Evolutionary conservation across 2,888 invertebrate genomes (phyloP), one percentile per base, ranked within the genome.

Genomic region (Rapana venosa): DNA sequence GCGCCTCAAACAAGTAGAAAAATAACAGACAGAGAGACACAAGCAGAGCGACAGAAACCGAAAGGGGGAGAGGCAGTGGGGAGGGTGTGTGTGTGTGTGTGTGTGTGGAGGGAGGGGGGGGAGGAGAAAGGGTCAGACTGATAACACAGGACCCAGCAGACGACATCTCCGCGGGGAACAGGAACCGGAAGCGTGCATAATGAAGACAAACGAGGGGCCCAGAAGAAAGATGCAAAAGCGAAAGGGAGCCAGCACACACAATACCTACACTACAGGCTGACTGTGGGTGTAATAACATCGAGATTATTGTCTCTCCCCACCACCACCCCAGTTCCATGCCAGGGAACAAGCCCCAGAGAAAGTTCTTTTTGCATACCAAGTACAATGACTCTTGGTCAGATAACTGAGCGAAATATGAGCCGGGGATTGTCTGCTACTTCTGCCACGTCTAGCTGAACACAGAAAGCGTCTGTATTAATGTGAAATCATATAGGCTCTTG

Each of bases 131-230:
- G 30, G 77, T 13, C n/a, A 77, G 77, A 77, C 30, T 77, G 77
- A 77, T 26, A 77, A 35, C 35, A 30, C 17, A 47, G 81, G n/a
- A n/a, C 30, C 30, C 13, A 26, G 36, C 85, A 85, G 58, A 58
- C 56, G 85, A 85, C 85, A 85, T 85, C 56, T 58, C n/a, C 58
- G 58, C 22, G 30, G n/a, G 17, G 58, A 86, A 61, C 58, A 66
- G 86, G 86, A 86, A 86, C 32, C 86, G 86, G 86, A 86, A 86
- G 86, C 58, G 66, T 32, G 32, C 86, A 86, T 86, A 86, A 86
- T 61, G 86, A 86, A 86, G 86, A 86, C 61, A 35, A 86, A 86
- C 30, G 66, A 83, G 61, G 56, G 86, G 86, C 32, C 86, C 26
- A 35, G 58, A 30, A 86, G 86, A 66, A 58, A 58, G 86, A 86